Base-by-base conservation (phyloP, 2,797 vertebrate genomes). In the Melopsittacus undulatus region DNA sequence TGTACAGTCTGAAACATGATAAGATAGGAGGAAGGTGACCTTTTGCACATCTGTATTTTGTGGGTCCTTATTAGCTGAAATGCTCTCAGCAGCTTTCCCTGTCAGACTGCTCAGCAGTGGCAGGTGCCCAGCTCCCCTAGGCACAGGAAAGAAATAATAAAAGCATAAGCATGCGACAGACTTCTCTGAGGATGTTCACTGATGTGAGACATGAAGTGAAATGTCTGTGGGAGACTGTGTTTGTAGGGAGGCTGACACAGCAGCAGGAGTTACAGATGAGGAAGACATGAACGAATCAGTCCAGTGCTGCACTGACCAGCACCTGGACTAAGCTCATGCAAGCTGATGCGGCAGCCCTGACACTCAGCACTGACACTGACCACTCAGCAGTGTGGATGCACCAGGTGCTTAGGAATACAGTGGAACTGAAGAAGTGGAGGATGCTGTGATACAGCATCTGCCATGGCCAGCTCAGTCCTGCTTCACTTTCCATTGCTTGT, bases 401-500 rank as follows among this genome's bases (percentile, higher is more conserved):
- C 75, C 46, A 72, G 40, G 3, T 36, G 24, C 2, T n/a, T 46
- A 11, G 93, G n/a, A 26, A 29, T 30, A n/a, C 69, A 38, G 22
- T 22, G 46, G 76, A 24, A 73, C 1, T 22, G 40, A 14, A 2
- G 0, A 0, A n/a, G 40, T 6, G 48, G 40, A 51, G 54, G 49
- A 16, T 22, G 63, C 32, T 64, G 29, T n/a, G 24, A 5, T 13
- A 23, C 40, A 15, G 40, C 82, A 48, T 24, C 23, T 75, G 46
- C 66, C 27, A 4, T 2, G 19, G 11, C 40, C 15, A 48, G 26
- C 9, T n/a, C 29, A 38, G 30, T 14, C 43, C 48, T 2, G 0
- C 38, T 74, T 83, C 36, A 5, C 16, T 46, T 61, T 46, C 64
- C 16, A 2, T 10, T 38, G 32, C 27, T 40, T 54, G 7, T 27